phyloP scores from a whole-genome alignment of 1,140 invertebrate species.

The Oncopodura yosiiana region DNA sequence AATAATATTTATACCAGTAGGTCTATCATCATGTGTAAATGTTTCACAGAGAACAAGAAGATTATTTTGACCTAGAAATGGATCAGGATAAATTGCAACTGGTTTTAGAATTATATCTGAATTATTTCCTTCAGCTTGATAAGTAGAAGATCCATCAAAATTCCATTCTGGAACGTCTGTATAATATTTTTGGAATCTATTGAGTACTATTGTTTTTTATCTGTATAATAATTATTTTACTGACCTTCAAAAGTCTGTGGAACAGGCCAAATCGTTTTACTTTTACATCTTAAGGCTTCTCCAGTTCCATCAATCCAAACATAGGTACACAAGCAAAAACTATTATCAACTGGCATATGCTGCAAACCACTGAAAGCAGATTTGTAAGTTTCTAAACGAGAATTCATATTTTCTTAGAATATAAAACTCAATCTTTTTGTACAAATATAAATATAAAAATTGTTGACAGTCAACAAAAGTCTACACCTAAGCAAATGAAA shows the following conservation, averaged over 20 bases:
- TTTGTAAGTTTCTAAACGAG: too few relatives aligned
- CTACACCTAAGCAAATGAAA: too few relatives aligned
- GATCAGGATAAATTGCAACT: slow-evolving; percentile 51
- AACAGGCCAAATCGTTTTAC: slow-evolving; percentile 12
- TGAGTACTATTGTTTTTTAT: too few relatives aligned
- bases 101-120: slow-evolving; percentile 40
- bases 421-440: too few relatives aligned
- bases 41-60: slow-evolving; percentile 56
- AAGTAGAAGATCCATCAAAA: slow-evolving; percentile 50
- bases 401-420: too few relatives aligned
- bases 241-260: slow-evolving; percentile 25
- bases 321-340: too few relatives aligned
- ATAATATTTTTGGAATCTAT: background rate
- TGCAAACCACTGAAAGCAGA: too few relatives aligned
- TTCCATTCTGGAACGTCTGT: slow-evolving; percentile 57
- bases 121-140: slow-evolving; percentile 31
- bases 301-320: slow-evolving; percentile 91
- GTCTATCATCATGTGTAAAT: slow-evolving; percentile 52
- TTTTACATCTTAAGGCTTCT: slow-evolving; percentile 27
- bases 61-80: slow-evolving; percentile 48
- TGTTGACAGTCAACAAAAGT: too few relatives aligned
- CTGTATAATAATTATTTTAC: background rate
- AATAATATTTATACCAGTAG: slow-evolving; percentile 40
- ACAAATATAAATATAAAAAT: too few relatives aligned
- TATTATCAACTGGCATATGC: too few relatives aligned